A percentile compares a stretch with the other conserved stretches of the same genome.
Conservation (phyloP, 1,140 invertebrate species). For the Euura saliciscinereae region DNA sequence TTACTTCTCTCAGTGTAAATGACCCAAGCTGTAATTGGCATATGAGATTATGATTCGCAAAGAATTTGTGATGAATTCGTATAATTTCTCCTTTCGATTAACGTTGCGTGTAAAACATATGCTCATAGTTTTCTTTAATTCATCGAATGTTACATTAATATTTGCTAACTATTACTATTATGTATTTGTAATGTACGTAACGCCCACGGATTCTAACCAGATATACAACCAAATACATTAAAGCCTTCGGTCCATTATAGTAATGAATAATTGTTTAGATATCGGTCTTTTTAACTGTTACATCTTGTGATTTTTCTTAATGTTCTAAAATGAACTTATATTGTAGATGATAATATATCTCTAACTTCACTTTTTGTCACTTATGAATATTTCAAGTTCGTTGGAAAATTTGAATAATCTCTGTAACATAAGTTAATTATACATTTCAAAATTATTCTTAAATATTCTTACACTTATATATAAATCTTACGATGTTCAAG, state of each 20-base stretch:
- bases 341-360: neutral
- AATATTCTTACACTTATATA: neutral
- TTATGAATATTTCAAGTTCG: conserved; percentile 1
- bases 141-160: neutral
- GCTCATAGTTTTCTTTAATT: neutral
- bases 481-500: neutral
- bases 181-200: conserved; percentile 5
- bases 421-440: neutral
- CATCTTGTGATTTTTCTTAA: neutral
- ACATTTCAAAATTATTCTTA: neutral
- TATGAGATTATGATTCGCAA: conserved; percentile 2
- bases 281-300: neutral
- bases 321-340: neutral
- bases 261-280: neutral
- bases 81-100: neutral
- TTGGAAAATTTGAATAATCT: conserved; percentile 3
- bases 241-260: conserved; percentile 2
- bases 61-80: neutral
- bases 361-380: conserved; percentile 3
- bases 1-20: neutral
- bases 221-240: neutral
- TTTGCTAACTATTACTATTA: neutral
- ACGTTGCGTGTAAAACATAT: neutral
- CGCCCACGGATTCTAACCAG: conserved; percentile 4
- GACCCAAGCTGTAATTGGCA: neutral